Evolutionary conservation across 2,797 vertebrate species (phyloP), one percentile per base, ranked within the genome.

Genomic region (Sandelia bainsii): DNA sequence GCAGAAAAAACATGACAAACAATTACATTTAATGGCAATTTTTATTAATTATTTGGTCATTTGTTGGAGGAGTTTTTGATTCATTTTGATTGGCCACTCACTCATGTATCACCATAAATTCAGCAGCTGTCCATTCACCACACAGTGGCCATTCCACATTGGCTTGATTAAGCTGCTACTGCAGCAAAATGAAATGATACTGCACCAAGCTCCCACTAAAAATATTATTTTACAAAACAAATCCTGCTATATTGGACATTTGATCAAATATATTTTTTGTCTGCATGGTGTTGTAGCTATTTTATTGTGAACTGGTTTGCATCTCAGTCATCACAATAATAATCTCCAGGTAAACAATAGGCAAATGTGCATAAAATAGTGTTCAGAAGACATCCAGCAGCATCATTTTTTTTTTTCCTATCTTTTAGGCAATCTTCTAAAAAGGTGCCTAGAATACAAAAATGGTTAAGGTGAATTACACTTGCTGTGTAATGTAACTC

Each of bases 401-500:
- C 32, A 34, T 9, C 8, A 34, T 34, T 3, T 34, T 34, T 44
- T 45, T 29, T 25, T 20, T 19, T 48, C 8, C 8, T 13, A 1
- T 53, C n/a, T 22, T 77, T 68, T 63, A n/a, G 6, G 17, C 20
- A 27, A 32, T 9, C 44, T 50, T 63, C 11, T 51, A 69, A 69
- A 44, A 49, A 4, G 20, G 6, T 22, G 14, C 48, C 22, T 17
- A 25, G 12, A 46, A 46, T 46, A 20, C 45, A 46, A 19, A 19
- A 19, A 46, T 46, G 34, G 40, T 74, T 69, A 54, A 75, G 46
- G 39, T 46, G 16, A 58, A 32, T 67, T 69, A 23, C 29, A 22
- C 1, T 62, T 77, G 20, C 62, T 20, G 8, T 62, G 57, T 29
- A 17, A 39, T 39, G 19, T 51, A 66, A 13, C 49, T 42, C 69